These are phyloP conservation scores for Parelbella ahira DNA, from an alignment of 2,888 invertebrate species.

Conservation along the genomic window DNA sequence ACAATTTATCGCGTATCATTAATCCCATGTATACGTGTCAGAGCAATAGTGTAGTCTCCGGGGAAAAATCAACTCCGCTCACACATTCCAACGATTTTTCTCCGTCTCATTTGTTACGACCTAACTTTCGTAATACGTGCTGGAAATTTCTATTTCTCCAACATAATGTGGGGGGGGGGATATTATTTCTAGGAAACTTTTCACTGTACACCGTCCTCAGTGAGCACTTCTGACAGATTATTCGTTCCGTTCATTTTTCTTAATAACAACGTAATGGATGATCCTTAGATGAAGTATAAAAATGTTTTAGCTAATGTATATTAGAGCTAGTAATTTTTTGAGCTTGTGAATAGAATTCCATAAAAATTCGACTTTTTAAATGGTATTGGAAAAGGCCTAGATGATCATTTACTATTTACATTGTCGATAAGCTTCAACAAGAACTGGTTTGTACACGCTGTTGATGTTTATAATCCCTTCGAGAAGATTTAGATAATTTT, in stretches of 20 bases:
- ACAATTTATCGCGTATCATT: conserved; percentile 51
- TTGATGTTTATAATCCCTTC: too few species aligned
- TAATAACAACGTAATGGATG: background rate
- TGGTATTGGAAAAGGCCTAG: too few species aligned
- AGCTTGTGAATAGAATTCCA: too few species aligned
- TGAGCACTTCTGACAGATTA: conserved; percentile 8
- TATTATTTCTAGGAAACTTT: conserved; percentile 19
- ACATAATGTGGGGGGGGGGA: conserved; percentile 30
- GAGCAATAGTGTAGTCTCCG: conserved; percentile 42
- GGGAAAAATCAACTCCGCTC: conserved; percentile 63
- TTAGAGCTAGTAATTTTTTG: too few species aligned
- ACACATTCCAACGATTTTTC: conserved; percentile 71
- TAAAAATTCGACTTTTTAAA: too few species aligned
- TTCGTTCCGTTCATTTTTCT: conserved; percentile 6
- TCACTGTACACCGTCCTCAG: conserved; percentile 8
- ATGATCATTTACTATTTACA: too few species aligned
- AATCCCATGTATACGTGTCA: conserved; percentile 46
- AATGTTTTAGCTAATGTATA: too few species aligned
- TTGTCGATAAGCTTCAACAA: too few species aligned
- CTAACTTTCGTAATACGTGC: conserved; percentile 57
- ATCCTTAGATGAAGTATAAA: background rate
- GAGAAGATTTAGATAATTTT: too few species aligned
- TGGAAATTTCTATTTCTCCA: conserved; percentile 42
- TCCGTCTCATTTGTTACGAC: conserved; percentile 68
- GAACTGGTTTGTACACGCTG: too few species aligned